Percentiles rank a stretch among this genome's conserved stretches.
phyloP scores from a whole-genome alignment of 2,888 invertebrate species.

The Amphiduros pacificus region DNA sequence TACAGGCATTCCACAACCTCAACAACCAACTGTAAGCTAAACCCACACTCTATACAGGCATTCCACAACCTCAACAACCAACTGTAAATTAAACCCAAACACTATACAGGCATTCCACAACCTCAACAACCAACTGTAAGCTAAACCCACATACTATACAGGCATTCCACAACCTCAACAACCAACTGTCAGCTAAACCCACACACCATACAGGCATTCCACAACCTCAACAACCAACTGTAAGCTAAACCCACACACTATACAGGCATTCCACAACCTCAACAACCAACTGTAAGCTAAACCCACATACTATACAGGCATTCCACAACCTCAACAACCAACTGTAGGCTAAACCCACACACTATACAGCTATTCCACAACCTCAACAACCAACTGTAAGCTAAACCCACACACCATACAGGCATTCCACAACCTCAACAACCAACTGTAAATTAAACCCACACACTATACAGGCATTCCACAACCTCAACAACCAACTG shows the following conservation, averaged over 20 bases:
- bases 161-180: neutral
- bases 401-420: too few species aligned
- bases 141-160: too few species aligned
- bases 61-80: neutral
- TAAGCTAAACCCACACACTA: too few species aligned
- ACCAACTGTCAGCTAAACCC: too few species aligned
- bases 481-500: neutral
- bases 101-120: neutral
- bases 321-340: neutral
- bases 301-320: neutral
- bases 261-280: neutral
- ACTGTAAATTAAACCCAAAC: neutral
- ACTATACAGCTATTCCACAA: neutral
- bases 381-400: neutral
- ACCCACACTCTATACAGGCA: neutral
- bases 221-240: neutral
- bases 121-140: neutral
- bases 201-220: neutral
- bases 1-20: neutral
- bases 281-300: neutral
- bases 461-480: neutral
- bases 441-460: too few species aligned
- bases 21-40: neutral
- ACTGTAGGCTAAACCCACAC: too few species aligned
- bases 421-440: neutral